Base-by-base conservation (phyloP, 2,888 invertebrate genomes). In the Rutpela maculata region DNA sequence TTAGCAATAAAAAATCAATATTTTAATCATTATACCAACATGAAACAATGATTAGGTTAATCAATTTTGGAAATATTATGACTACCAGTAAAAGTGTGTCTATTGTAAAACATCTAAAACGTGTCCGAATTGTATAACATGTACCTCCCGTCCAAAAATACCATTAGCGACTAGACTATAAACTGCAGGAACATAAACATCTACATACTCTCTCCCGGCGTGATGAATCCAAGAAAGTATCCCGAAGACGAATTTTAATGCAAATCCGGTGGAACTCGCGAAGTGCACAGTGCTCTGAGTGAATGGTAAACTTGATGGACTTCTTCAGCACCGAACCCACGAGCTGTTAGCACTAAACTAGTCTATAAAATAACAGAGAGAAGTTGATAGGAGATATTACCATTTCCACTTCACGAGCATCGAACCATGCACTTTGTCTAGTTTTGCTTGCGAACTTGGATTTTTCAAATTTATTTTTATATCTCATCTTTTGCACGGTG, bases 331-430 rank as follows among this genome's bases (percentile, higher is more conserved):
- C 81, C 81, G 82, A 78, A 83, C 82, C 76, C 81, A 81, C 81
- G 80, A 77, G 82, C 81, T 80, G 85, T 83, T 81, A 78, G 75
- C 82, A 83, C 83, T 81, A 82, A 83, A 87, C 86, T 87, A 85
- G 84, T 84, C 84, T 83, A 82, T 82, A 84, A 84, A 84, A 85
- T 84, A 76, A 76, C 83, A 82, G 80, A 83, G 83, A 83, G 85
- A 85, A 87, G 83, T 84, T 82, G 84, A 85, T 85, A 84, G 85
- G 84, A 85, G 86, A 86, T 85, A 80, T 85, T 85, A 84, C 85
- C 85, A 87, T 87, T 88, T 86, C 87, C 87, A 87, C 87, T 84
- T 85, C 81, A 84, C 85, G 85, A 79, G 82, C 87, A 87, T 84
- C 87, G 85, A 85, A 88, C 87, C 88, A 86, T 87, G 82, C 82